Percentiles rank a stretch among this genome's conserved stretches.
Conservation (phyloP, 2,797 vertebrate genomes). For the Hoplostethus mediterraneus region DNA sequence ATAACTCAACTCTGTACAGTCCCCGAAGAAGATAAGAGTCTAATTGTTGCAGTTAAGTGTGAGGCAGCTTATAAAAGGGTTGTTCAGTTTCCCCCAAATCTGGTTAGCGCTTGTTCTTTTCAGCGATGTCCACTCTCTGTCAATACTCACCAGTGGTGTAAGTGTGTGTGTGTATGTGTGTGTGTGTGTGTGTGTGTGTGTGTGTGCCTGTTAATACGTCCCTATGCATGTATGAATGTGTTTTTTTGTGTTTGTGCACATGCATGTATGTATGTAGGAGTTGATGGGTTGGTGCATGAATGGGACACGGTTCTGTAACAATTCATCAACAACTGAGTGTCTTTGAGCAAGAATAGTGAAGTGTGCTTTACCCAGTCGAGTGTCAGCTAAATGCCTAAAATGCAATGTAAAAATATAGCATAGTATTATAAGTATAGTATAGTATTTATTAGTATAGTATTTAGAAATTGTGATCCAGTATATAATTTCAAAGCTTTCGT, state of each 20-base stretch:
- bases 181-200: background rate
- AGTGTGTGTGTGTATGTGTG: background rate
- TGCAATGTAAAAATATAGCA: conserved; percentile 2
- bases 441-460: conserved; percentile 28
- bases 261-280: background rate
- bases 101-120: conserved; percentile 54
- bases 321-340: no score
- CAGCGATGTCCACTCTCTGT: conserved; percentile 54
- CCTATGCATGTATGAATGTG: no score
- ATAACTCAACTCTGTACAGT: conserved; percentile 71
- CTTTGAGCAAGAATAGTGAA: no score
- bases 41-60: conserved; percentile 69
- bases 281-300: no score
- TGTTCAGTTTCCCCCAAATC: conserved; percentile 48
- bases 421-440: no score
- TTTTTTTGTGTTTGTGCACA: no score
- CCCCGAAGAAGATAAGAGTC: conserved; percentile 77
- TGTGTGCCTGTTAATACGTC: background rate
- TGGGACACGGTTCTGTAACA: no score
- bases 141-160: conserved; percentile 11
- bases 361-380: background rate
- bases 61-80: conserved; percentile 58
- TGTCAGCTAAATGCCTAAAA: conserved; percentile 24
- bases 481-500: conserved; percentile 1
- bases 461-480: conserved; percentile 28